Evolutionary conservation across 2,888 invertebrate genomes (phyloP).

Genomic region (Therioaphis trifolii): DNA sequence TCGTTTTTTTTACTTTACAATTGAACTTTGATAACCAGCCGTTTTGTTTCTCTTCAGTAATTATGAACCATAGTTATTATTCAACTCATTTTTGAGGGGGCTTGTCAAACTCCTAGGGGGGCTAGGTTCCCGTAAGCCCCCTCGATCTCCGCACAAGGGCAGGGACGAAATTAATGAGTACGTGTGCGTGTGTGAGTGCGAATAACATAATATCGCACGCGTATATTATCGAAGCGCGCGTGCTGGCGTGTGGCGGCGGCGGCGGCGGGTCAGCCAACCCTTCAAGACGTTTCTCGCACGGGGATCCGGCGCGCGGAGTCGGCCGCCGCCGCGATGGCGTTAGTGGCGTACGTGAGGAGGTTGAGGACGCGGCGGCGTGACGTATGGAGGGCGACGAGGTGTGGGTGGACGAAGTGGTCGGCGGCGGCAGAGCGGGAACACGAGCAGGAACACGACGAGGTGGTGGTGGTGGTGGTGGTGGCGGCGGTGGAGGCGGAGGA

Average conservation of each 20-base stretch:
- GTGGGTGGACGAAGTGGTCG: neutral
- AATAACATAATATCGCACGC: neutral
- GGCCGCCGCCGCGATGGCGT: conserved; percentile 49
- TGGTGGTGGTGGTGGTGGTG: conserved; percentile 2
- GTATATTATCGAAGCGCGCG: neutral
- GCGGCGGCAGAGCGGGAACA: neutral
- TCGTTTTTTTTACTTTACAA: too few species aligned
- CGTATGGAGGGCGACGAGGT: conserved; percentile 15
- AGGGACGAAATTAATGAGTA: too few species aligned
- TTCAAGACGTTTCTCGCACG: conserved; percentile 51
- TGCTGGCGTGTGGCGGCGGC: neutral
- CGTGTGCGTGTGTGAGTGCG: neutral
- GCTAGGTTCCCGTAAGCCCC: too few species aligned
- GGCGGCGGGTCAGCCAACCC: conserved; percentile 48
- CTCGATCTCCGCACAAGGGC: too few species aligned
- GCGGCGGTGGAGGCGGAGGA: conserved; percentile 18
- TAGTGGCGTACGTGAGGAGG: too few species aligned
- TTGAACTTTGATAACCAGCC: too few species aligned
- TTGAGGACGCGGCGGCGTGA: conserved; percentile 44
- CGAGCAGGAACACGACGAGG: neutral
- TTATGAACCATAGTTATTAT: too few species aligned
- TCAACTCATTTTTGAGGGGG: too few species aligned
- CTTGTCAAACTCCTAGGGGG: too few species aligned
- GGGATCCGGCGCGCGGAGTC: neutral
- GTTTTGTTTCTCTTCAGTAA: too few species aligned